These are phyloP conservation scores for Crossocerus cetratus DNA, from an alignment of 2,888 invertebrate species.

Conservation along the genomic window DNA sequence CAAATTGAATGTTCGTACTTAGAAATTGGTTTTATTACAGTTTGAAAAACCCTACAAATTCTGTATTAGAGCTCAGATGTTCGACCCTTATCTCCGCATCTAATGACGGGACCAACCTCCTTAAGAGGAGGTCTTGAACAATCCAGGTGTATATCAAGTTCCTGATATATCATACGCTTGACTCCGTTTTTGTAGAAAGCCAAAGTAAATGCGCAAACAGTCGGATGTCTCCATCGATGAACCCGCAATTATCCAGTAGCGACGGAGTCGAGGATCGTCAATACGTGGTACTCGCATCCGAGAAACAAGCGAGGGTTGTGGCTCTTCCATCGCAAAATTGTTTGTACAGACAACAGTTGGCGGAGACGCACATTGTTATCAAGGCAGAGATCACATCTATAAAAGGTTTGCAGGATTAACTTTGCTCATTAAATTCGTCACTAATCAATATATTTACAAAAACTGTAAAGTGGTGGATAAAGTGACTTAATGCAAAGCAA, in stretches of 20 bases:
- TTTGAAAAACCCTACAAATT: too few relatives aligned
- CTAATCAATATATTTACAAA: not conserved
- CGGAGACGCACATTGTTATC: slow-evolving; percentile 95
- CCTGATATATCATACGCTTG: not conserved
- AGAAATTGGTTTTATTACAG: too few relatives aligned
- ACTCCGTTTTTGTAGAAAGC: slow-evolving; percentile 55
- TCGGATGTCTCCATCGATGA: slow-evolving; percentile 88
- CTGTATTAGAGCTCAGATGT: too few relatives aligned
- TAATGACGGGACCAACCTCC: too few relatives aligned
- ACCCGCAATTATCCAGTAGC: slow-evolving; percentile 76
- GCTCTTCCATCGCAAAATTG: slow-evolving; percentile 97
- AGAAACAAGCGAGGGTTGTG: slow-evolving; percentile 96
- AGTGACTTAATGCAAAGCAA: too few relatives aligned
- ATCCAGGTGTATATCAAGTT: not conserved
- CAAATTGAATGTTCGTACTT: too few relatives aligned
- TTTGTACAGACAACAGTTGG: slow-evolving; percentile 94
- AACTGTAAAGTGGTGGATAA: too few relatives aligned
- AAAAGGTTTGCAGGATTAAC: slow-evolving; percentile 82
- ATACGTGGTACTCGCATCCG: slow-evolving; percentile 95
- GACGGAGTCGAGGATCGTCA: slow-evolving; percentile 87
- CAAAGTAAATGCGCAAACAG: slow-evolving; percentile 79
- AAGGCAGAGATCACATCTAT: slow-evolving; percentile 95
- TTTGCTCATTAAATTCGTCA: not conserved
- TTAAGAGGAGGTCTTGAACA: too few relatives aligned
- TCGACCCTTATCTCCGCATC: too few relatives aligned